Percentiles rank a stretch among this genome's conserved stretches.
phyloP scores from a whole-genome alignment of 2,888 invertebrate species.

The Carpatolechia fugitivella region DNA sequence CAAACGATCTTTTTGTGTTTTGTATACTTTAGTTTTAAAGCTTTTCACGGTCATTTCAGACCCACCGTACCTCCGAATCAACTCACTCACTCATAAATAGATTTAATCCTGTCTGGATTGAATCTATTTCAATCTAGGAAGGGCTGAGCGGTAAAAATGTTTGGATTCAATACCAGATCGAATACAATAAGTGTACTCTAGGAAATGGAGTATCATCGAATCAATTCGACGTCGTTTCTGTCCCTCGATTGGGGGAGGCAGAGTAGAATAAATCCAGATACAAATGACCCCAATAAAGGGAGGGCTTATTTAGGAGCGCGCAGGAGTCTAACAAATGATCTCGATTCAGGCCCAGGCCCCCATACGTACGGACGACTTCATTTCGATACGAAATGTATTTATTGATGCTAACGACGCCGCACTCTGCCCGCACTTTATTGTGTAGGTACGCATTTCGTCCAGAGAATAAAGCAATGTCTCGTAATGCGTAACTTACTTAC shows the following conservation, averaged over 20 bases:
- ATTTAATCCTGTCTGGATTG: neutral
- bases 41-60: too few species aligned
- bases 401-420: neutral
- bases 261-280: conserved; percentile 29
- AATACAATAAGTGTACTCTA: neutral
- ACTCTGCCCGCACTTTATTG: neutral
- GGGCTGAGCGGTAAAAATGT: neutral
- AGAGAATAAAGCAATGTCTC: neutral
- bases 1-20: too few species aligned
- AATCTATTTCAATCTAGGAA: neutral
- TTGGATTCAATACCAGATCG: neutral
- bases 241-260: conserved; percentile 12
- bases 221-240: conserved; percentile 7
- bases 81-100: too few species aligned
- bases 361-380: conserved; percentile 28
- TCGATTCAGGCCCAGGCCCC: conserved; percentile 30
- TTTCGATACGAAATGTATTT: conserved; percentile 20
- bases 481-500: too few species aligned
- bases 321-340: conserved; percentile 32
- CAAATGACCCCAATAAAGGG: conserved; percentile 36
- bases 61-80: too few species aligned
- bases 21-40: too few species aligned
- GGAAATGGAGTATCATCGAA: conserved; percentile 7
- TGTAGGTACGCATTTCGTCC: neutral
- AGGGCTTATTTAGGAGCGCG: conserved; percentile 30